Conservation (phyloP, 2,113 vertebrate species). For the Gobius niger region DNA sequence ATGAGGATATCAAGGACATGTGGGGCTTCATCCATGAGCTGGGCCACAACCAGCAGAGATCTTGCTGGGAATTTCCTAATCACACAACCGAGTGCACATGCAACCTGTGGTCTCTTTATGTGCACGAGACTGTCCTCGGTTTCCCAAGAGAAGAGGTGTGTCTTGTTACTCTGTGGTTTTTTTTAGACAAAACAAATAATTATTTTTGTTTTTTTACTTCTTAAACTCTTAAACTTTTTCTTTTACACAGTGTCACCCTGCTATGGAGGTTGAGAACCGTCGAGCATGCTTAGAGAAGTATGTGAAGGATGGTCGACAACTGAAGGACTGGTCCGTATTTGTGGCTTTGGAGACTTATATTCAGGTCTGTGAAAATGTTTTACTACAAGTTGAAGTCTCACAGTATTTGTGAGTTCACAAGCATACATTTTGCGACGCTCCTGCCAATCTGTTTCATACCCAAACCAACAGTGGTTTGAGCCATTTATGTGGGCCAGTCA, state of each 20-base stretch:
- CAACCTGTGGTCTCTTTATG: constrained; percentile 84
- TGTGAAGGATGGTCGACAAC: background rate
- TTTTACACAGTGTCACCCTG: background rate
- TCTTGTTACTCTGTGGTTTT: background rate
- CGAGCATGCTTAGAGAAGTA: background rate
- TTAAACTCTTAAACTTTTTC: too few relatives aligned
- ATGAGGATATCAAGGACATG: constrained; percentile 19
- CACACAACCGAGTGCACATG: constrained; percentile 82
- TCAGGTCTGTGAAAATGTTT: background rate
- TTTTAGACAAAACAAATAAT: too few relatives aligned
- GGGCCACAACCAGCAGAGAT: constrained; percentile 82
- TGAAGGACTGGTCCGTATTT: background rate
- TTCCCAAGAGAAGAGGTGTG: constrained; percentile 56
- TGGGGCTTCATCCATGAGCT: constrained; percentile 76
- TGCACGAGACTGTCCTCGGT: constrained; percentile 70
- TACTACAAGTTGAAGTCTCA: too few relatives aligned
- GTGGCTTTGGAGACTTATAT: background rate
- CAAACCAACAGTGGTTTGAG: too few relatives aligned
- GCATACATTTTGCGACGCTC: too few relatives aligned
- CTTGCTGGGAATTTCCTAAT: constrained; percentile 76
- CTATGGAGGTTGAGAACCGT: background rate
- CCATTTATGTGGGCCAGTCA: too few relatives aligned
- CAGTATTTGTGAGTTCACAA: too few relatives aligned
- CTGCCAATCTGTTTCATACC: too few relatives aligned
- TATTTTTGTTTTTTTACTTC: too few relatives aligned